Conservation (phyloP, 1,140 invertebrate genomes). For the Atta cephalotes region DNA sequence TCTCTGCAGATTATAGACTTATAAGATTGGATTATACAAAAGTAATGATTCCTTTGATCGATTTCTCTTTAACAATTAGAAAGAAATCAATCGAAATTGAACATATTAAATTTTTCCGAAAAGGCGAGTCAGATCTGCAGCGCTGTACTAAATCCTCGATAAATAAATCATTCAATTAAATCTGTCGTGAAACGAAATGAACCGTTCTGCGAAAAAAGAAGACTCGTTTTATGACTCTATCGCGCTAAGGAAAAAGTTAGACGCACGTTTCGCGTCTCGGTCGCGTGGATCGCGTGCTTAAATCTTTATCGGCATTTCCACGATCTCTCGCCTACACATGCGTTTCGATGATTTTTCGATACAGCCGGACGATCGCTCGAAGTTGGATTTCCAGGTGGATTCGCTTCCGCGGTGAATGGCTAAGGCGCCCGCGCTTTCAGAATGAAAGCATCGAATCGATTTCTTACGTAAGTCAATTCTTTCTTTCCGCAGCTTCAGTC, state of each 20-base stretch:
- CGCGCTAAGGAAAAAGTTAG: conserved; percentile 19
- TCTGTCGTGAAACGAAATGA: not conserved
- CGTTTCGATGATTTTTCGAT: not conserved
- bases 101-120: not conserved
- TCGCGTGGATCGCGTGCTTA: not conserved
- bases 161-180: conserved; percentile 21
- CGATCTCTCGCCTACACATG: not conserved
- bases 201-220: conserved; percentile 17
- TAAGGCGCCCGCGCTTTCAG: not conserved
- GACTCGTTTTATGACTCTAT: not conserved
- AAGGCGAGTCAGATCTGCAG: not conserved
- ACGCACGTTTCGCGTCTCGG: not conserved
- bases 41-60: not conserved
- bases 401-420: conserved; percentile 23
- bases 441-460: conserved; percentile 1
- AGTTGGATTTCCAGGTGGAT: conserved; percentile 6
- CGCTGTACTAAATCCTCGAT: not conserved
- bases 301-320: conserved; percentile 29
- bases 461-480: conserved; percentile 19
- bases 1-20: not conserved
- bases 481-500: not conserved
- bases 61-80: not conserved
- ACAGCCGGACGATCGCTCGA: not conserved
- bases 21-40: too few species aligned
- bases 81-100: not conserved